Percentiles rank a stretch among this genome's conserved stretches.
Conservation (phyloP, 2,888 invertebrate species). For the Merodon equestris region DNA sequence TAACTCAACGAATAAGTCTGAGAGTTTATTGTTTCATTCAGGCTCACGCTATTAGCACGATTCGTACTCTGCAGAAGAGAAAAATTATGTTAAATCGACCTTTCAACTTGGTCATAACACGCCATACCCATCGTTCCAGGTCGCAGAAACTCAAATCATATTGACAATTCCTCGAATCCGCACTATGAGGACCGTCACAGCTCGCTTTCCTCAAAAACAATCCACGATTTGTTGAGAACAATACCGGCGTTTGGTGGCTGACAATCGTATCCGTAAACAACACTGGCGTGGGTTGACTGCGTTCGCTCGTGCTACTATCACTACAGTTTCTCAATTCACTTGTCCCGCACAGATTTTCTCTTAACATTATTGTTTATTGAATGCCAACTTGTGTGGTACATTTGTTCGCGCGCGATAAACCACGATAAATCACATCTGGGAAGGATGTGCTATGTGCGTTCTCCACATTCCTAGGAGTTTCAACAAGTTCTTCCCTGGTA, state of each 20-base stretch:
- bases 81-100: conserved; percentile 1
- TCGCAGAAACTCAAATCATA: conserved; percentile 64
- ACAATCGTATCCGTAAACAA: conserved; percentile 62
- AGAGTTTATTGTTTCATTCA: conserved; percentile 58
- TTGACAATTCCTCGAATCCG: conserved; percentile 25
- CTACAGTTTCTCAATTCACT: conserved; percentile 46
- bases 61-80: conserved; percentile 62
- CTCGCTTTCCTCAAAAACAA: conserved; percentile 72
- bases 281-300: conserved; percentile 40
- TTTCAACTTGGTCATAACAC: too few species aligned
- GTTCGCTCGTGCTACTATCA: conserved; percentile 25
- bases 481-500: conserved; percentile 51
- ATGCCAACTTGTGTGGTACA: conserved; percentile 18
- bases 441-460: neutral
- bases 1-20: conserved; percentile 47
- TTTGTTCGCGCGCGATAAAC: conserved; percentile 31
- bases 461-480: conserved; percentile 8
- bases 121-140: conserved; percentile 62
- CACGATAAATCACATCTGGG: neutral
- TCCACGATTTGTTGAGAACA: conserved; percentile 76
- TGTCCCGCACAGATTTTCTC: conserved; percentile 33
- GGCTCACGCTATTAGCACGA: conserved; percentile 61
- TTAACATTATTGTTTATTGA: conserved; percentile 50
- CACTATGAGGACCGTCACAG: neutral
- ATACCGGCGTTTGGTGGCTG: conserved; percentile 74